A percentile compares a stretch with the other conserved stretches of the same genome.
These are phyloP conservation scores for Australoheros facetus DNA, from an alignment of 2,797 vertebrate species.

Conservation along the genomic window DNA sequence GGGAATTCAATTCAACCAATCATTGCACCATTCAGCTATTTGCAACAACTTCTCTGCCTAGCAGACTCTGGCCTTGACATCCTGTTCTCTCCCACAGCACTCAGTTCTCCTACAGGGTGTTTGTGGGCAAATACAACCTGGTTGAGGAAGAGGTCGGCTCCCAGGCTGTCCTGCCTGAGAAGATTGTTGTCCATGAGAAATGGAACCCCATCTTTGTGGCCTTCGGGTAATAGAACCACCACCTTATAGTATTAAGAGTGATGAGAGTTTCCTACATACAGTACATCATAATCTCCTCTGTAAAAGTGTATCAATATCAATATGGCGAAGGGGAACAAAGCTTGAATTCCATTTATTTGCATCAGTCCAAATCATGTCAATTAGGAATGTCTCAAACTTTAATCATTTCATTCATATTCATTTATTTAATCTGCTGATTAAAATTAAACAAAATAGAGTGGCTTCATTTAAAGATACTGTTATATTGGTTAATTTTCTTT, in stretches of 20 bases:
- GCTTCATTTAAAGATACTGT: background rate
- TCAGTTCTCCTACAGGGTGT: constrained; percentile 79
- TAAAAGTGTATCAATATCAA: constrained; percentile 5
- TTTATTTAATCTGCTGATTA: background rate
- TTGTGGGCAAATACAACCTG: constrained; percentile 83
- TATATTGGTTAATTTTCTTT: background rate
- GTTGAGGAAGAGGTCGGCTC: constrained; percentile 72
- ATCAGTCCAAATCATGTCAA: background rate
- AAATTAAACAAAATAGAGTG: background rate
- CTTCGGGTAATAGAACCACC: constrained; percentile 71
- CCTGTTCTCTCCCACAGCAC: constrained; percentile 54
- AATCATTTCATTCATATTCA: background rate
- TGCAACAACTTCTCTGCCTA: constrained; percentile 19
- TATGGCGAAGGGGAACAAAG: constrained; percentile 1
- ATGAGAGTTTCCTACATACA: background rate
- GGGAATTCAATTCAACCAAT: constrained; percentile 3
- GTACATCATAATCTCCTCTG: constrained; percentile 29
- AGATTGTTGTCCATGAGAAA: constrained; percentile 81
- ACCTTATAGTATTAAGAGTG: background rate
- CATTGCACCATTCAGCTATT: constrained; percentile 17
- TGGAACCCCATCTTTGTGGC: constrained; percentile 81
- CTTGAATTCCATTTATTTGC: constrained; percentile 15
- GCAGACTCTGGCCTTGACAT: constrained; percentile 1
- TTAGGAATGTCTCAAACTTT: constrained; percentile 1
- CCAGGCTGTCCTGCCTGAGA: constrained; percentile 77